Percentiles rank a stretch among this genome's conserved stretches.
Evolutionary conservation across 2,888 invertebrate genomes (phyloP).

Genomic region (Eupeodes latifasciatus): DNA sequence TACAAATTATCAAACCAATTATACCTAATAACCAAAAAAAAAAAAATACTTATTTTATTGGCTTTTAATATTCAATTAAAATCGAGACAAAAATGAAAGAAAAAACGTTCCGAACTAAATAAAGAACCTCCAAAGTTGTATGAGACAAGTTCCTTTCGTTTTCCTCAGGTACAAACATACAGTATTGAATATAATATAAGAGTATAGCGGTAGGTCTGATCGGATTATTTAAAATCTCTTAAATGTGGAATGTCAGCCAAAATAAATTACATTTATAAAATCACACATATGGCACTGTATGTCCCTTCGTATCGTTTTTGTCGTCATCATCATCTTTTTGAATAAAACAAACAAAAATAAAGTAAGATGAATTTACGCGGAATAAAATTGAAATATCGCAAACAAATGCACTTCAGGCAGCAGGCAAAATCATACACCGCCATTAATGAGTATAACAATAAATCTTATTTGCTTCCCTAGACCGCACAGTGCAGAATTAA

Average conservation of each 20-base stretch:
- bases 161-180: too few relatives aligned
- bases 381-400: conserved; percentile 68
- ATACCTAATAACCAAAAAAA: neutral
- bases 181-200: too few relatives aligned
- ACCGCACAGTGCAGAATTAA: neutral
- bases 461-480: conserved; percentile 38
- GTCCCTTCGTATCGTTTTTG: conserved; percentile 26
- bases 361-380: conserved; percentile 55
- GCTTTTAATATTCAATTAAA: conserved; percentile 17
- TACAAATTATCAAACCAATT: neutral
- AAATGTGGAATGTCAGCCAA: conserved; percentile 46
- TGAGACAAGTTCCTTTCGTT: neutral
- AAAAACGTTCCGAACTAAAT: neutral
- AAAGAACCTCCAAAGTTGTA: neutral
- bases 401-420: conserved; percentile 58
- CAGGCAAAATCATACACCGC: too few relatives aligned
- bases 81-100: neutral
- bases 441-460: conserved; percentile 58
- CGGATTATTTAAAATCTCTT: conserved; percentile 11
- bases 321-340: conserved; percentile 30
- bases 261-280: conserved; percentile 59
- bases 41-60: neutral
- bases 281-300: neutral
- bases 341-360: conserved; percentile 26
- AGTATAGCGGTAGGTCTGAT: neutral